Conservation (phyloP, 2,888 invertebrate species). For the Automeris io region DNA sequence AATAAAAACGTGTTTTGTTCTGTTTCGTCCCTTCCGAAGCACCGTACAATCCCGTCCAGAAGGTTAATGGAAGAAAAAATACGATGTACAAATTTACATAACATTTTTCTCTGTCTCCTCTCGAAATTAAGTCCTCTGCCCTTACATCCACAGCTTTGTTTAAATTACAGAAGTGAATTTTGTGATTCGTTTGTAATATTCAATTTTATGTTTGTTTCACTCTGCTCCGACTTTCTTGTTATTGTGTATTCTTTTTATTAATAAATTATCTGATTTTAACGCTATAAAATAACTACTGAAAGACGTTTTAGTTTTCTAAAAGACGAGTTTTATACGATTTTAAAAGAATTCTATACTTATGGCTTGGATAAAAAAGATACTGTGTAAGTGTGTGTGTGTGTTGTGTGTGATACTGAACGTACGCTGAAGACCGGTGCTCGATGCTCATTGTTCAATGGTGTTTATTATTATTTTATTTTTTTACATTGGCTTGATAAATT, state of each 20-base stretch:
- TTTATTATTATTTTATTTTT: too few species aligned
- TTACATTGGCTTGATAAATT: too few species aligned
- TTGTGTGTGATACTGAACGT: too few species aligned
- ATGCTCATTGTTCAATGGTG: too few species aligned
- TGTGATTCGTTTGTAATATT: constrained; percentile 58
- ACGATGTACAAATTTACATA: constrained; percentile 75
- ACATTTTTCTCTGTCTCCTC: constrained; percentile 64
- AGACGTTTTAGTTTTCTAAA: too few species aligned
- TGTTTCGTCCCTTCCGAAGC: constrained; percentile 45
- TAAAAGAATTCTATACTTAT: too few species aligned
- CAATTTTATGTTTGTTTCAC: constrained; percentile 35
- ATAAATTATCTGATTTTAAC: background rate
- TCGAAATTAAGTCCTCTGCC: constrained; percentile 64
- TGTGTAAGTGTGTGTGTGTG: too few species aligned
- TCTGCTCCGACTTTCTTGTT: constrained; percentile 21
- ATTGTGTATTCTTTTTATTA: constrained; percentile 18
- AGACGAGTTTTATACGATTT: too few species aligned
- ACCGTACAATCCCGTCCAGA: constrained; percentile 43
- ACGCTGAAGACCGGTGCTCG: too few species aligned
- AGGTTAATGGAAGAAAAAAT: constrained; percentile 74
- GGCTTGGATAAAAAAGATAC: too few species aligned
- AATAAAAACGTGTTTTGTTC: constrained; percentile 65
- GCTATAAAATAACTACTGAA: background rate
- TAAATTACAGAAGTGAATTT: constrained; percentile 63
- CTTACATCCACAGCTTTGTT: constrained; percentile 62